A percentile compares a stretch with the other conserved stretches of the same genome.
Conservation (phyloP, 2,888 invertebrate species). For the Pammene fasciana region DNA sequence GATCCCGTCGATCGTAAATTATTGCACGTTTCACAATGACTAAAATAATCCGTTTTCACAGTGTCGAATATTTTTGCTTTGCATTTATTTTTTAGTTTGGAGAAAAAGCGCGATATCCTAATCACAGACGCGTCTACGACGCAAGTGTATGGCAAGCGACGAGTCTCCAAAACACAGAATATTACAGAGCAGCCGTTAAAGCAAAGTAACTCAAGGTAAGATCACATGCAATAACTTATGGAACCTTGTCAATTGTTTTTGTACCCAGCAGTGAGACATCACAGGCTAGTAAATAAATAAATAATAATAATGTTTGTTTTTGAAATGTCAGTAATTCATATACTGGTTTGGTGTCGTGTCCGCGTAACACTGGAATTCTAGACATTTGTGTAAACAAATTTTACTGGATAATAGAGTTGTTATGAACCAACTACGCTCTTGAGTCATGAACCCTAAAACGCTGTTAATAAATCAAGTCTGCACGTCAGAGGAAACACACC, state of each 20-base stretch:
- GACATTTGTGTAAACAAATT: not conserved
- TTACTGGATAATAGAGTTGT: constrained; percentile 1
- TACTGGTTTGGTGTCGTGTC: too few relatives aligned
- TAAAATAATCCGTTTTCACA: too few relatives aligned
- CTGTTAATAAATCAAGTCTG: not conserved
- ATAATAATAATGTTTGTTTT: too few relatives aligned
- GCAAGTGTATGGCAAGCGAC: constrained; percentile 64
- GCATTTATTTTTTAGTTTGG: constrained; percentile 51
- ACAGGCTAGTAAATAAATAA: too few relatives aligned
- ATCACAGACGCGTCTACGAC: constrained; percentile 57
- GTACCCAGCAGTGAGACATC: too few relatives aligned
- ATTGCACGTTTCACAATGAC: too few relatives aligned
- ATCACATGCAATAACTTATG: not conserved
- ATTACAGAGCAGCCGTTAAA: constrained; percentile 57
- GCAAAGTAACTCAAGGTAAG: constrained; percentile 55
- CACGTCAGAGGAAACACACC: constrained; percentile 16
- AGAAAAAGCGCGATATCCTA: constrained; percentile 58
- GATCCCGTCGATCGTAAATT: too few relatives aligned
- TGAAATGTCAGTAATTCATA: too few relatives aligned
- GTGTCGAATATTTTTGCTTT: not conserved
- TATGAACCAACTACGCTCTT: not conserved
- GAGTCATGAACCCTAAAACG: constrained; percentile 27
- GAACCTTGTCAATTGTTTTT: too few relatives aligned
- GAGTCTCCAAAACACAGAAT: constrained; percentile 67
- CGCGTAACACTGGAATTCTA: too few relatives aligned